phyloP scores from a whole-genome alignment of 2,797 vertebrate genomes.

The Anguilla anguilla region DNA sequence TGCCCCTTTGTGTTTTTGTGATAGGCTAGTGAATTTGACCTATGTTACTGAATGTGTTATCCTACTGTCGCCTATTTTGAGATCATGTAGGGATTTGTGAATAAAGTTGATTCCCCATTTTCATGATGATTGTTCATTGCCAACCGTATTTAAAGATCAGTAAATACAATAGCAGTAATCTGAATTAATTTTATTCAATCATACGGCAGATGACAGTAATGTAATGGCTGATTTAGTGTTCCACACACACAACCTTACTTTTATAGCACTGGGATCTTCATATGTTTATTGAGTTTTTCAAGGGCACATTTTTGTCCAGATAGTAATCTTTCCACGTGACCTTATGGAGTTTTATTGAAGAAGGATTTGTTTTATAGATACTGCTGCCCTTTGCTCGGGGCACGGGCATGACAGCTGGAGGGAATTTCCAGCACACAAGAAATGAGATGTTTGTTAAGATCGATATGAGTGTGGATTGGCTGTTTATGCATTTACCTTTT shows the following conservation, averaged over 20 bases:
- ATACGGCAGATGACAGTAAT: neutral
- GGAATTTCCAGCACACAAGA: neutral
- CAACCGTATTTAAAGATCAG: neutral
- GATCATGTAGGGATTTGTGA: neutral
- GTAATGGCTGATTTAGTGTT: neutral
- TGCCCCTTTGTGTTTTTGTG: neutral
- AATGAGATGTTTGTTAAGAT: neutral
- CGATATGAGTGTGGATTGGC: neutral
- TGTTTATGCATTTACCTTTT: neutral
- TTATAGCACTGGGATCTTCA: neutral
- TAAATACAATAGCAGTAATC: neutral
- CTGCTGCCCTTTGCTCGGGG: slow-evolving; percentile 1
- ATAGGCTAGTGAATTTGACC: neutral
- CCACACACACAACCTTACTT: neutral
- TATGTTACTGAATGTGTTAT: neutral
- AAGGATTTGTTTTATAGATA: slow-evolving; percentile 10
- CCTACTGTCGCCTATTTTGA: neutral
- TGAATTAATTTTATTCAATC: neutral
- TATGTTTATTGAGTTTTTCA: neutral
- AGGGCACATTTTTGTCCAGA: neutral
- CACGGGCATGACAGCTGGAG: neutral
- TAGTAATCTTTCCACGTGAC: neutral
- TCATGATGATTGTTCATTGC: neutral
- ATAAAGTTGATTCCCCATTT: neutral
- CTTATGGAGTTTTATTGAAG: neutral